phyloP scores from a whole-genome alignment of 1,140 invertebrate genomes.

The Cataglyphis hispanica region DNA sequence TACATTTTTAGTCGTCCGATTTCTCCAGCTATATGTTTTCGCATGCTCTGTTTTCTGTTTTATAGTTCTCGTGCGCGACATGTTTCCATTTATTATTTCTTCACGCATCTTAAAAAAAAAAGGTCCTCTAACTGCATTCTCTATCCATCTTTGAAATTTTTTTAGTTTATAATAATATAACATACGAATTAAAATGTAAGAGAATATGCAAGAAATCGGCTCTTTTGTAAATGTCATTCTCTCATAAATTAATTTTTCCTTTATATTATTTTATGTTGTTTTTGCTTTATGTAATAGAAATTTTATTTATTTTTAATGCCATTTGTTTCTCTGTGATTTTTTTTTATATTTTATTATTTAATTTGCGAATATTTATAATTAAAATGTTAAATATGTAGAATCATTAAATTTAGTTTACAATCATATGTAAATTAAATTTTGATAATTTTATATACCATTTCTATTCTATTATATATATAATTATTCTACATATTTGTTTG shows the following conservation, averaged over 20 bases:
- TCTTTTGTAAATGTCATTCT: background rate
- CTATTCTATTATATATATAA: too few relatives aligned
- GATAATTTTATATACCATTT: too few relatives aligned
- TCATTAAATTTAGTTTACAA: too few relatives aligned
- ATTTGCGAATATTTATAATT: too few relatives aligned
- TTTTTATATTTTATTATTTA: too few relatives aligned
- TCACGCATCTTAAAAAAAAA: background rate
- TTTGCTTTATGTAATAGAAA: too few relatives aligned
- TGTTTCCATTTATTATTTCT: slow-evolving; percentile 23
- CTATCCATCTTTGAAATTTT: background rate
- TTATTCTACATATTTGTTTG: background rate
- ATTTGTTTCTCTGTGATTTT: background rate
- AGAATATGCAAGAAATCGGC: background rate
- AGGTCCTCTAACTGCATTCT: background rate
- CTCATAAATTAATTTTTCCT: background rate
- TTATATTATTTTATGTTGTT: background rate
- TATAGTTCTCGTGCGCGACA: background rate
- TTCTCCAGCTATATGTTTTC: slow-evolving; percentile 30
- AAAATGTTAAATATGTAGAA: too few relatives aligned
- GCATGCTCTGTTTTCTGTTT: background rate
- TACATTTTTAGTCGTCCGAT: slow-evolving; percentile 52
- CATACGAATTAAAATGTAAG: background rate
- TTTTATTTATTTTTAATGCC: background rate
- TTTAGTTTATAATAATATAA: background rate
- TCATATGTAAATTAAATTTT: too few relatives aligned